Evolutionary conservation across 1,140 invertebrate species (phyloP).

Genomic region (Elysia chlorotica): DNA sequence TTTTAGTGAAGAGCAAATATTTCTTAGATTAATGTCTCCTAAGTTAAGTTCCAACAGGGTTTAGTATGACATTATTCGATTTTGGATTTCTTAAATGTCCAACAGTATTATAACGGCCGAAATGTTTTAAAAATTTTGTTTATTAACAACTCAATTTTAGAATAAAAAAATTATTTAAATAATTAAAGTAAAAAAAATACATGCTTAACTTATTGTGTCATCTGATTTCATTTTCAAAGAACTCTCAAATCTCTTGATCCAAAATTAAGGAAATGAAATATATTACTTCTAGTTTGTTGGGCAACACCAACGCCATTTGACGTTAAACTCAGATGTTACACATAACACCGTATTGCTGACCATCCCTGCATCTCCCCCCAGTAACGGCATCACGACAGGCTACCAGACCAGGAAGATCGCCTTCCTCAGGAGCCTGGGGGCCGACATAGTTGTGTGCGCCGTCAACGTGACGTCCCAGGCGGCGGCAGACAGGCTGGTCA

Average conservation of each 20-base stretch:
- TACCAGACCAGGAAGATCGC: slow-evolving; percentile 73
- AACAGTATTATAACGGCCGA: too few species aligned
- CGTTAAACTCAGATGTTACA: neutral
- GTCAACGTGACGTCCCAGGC: slow-evolving; percentile 68
- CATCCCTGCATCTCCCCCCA: neutral
- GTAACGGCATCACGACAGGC: slow-evolving; percentile 66
- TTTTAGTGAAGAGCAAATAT: neutral
- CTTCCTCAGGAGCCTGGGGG: slow-evolving; percentile 63
- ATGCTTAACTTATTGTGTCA: too few species aligned
- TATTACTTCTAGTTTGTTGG: neutral
- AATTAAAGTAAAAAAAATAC: too few species aligned
- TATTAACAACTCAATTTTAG: too few species aligned
- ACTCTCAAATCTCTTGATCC: neutral
- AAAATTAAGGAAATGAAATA: neutral
- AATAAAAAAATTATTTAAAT: too few species aligned
- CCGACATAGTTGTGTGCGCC: slow-evolving; percentile 75
- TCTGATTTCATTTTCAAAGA: neutral
- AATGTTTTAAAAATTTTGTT: too few species aligned
- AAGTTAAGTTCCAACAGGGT: neutral
- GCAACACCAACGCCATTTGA: neutral
- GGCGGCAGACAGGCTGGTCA: slow-evolving; percentile 75
- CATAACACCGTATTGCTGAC: neutral
- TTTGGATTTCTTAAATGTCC: too few species aligned
- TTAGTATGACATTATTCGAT: too few species aligned
- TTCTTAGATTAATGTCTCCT: neutral